phyloP scores from a whole-genome alignment of 1,140 invertebrate species.

The Leucophenga varia region DNA sequence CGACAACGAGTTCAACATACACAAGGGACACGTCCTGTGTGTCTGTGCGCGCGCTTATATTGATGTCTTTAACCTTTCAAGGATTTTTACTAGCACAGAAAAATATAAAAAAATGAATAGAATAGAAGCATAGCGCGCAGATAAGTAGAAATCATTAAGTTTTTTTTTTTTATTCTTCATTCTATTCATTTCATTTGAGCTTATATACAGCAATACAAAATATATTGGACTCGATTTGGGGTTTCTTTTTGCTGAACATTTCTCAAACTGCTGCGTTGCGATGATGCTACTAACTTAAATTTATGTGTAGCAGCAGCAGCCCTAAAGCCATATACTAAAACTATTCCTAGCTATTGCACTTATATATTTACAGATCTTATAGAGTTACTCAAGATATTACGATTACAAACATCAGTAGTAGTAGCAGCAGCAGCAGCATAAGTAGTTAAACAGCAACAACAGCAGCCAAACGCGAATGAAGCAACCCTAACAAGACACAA shows the following conservation, averaged over 20 bases:
- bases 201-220: conserved; percentile 12
- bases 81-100: conserved; percentile 28
- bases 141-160: background rate
- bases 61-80: conserved; percentile 54
- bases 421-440: background rate
- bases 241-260: conserved; percentile 6
- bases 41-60: conserved; percentile 30
- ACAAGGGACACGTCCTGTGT: background rate
- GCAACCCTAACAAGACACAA: no score
- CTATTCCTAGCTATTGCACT: no score
- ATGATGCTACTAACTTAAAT: no score
- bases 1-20: conserved; percentile 7
- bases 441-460: background rate
- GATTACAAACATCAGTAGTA: no score
- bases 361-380: conserved; percentile 43
- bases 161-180: conserved; percentile 21
- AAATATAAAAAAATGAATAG: background rate
- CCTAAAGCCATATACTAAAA: no score
- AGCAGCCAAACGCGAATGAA: background rate
- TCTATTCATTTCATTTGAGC: conserved; percentile 23
- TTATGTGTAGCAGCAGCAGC: no score
- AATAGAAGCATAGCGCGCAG: no score
- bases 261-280: no score
- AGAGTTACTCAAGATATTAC: conserved; percentile 23
- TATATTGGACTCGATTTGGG: conserved; percentile 3